Base-by-base conservation (phyloP, 1,140 invertebrate genomes). In the Diorhabda elongata region DNA sequence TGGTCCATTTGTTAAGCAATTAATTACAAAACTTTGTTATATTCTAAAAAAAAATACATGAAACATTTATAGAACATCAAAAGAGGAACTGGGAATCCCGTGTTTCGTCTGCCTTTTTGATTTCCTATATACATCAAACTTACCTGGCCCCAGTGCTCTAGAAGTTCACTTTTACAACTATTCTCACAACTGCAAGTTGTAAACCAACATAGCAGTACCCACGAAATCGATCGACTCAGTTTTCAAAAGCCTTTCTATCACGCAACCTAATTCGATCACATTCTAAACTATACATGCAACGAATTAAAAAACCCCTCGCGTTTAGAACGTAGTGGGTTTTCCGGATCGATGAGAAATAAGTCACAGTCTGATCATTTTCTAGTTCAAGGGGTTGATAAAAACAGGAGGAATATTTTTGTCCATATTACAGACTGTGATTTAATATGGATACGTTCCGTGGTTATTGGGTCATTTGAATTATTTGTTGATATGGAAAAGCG, bases 81-180 rank as follows among this genome's bases (percentile, higher is more conserved):
- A 26, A 26, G 26, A 26, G 26, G 26, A 26, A 26, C 26, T 26
- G 26, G 26, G 47, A n/a, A n/a, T 52, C 3, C 47, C 6, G 47
- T n/a, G 47, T 8, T 52, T 52, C n/a, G 6, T 52, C n/a, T 8
- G 47, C 47, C 47, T 52, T 52, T 52, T 26, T 26, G 26, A 26
- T 26, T 26, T 26, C 26, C 26, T 52, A 52, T 52, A 52, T 52
- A 52, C 47, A 52, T 52, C 47, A 2, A 52, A 52, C 47, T 52
- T 52, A 52, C 47, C 47, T 52, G 47, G 47, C 6, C 47, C 47
- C 61, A 44, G 42, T 44, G n/a, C 61, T 59, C 44, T 44, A 62
- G 61, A 44, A 62, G 47, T 9, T 62, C 61, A 62, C 61, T 62
- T 62, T 62, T 62, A 62, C 61, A 62, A 62, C 61, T 62, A 44